Conservation (phyloP, 2,113 vertebrate species). For the Passer domesticus region DNA sequence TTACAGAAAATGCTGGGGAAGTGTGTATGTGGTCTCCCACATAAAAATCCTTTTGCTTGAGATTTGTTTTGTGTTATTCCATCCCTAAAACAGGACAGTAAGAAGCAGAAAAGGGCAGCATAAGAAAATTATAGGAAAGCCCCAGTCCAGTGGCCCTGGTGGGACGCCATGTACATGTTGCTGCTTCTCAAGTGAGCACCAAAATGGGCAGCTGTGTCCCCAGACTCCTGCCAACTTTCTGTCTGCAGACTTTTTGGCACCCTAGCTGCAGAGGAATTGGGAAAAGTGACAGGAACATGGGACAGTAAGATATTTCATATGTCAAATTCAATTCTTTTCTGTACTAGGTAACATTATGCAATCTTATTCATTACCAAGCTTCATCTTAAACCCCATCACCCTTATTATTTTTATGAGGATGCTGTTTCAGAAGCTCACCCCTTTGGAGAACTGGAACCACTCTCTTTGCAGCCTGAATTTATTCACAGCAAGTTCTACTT, state of each 20-base stretch:
- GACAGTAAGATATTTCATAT: not conserved
- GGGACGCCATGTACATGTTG: accelerated
- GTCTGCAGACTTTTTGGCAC: conserved; percentile 4
- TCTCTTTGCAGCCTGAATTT: not conserved
- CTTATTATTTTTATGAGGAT: not conserved
- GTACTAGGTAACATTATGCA: not conserved
- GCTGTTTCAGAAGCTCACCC: not conserved
- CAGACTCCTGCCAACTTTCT: conserved; percentile 19
- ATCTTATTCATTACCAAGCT: not conserved
- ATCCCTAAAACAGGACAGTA: not conserved
- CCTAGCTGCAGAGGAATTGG: not conserved
- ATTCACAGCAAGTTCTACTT: not conserved
- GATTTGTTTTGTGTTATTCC: not conserved
- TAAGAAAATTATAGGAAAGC: not conserved
- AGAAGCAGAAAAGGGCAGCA: not conserved
- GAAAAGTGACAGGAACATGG: conserved; percentile 5
- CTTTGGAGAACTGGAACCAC: not conserved
- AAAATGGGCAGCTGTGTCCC: not conserved
- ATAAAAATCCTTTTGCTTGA: not conserved
- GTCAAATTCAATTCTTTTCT: not conserved
- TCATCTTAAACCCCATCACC: not conserved
- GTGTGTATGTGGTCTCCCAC: not conserved
- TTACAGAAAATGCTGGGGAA: not conserved
- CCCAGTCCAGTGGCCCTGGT: not conserved
- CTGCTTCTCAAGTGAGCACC: not conserved